Base-by-base conservation (phyloP, 2,113 vertebrate species). In the Catharus bicknelli region DNA sequence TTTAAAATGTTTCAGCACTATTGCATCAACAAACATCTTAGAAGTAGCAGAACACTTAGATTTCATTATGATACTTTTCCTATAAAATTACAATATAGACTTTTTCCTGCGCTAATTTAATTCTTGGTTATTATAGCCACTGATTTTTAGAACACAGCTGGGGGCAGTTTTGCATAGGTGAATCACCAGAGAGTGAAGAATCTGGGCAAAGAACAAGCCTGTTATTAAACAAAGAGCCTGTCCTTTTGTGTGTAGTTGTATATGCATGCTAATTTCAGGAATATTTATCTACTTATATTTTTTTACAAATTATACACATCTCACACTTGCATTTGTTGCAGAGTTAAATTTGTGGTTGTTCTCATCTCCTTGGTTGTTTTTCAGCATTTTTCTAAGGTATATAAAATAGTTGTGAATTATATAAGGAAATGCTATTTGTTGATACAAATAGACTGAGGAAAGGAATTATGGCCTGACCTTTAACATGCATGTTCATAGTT, bases 1-100 rank as follows among this genome's bases (percentile, higher is more conserved):
- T 90, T 54, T 1, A 25, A 55, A 74, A 59, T 38, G 22, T 86
- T 78, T 86, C 64, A 88, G 22, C 40, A 50, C 57, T 68, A 21
- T 81, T 81, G 40, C n/a, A 51, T 92, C 87, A 81, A 84, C 54
- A 94, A 86, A 91, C 30, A 80, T 48, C 51, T 90, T 25, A 83
- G 61, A 88, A 84, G 17, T 17, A 81, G 53, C 72, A 91, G 83
- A 83, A 64, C 51, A 84, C 63, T 92, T 61, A 64, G 72, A 81
- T 93, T 95, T 86, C 68, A 75, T 86, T 90, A 63, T 0, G 26
- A 90, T 70, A 63, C 40, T 75, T 87, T 92, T 83, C 53, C 73
- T 63, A 4, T 15, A 32, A 78, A 88, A 77, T 88, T 90, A 67
- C 51, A 74, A 87, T 45, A 47, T 45, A 72, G 25, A 50, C 11